Conservation (phyloP, 2,113 vertebrate species). For the Tupaia tana region DNA sequence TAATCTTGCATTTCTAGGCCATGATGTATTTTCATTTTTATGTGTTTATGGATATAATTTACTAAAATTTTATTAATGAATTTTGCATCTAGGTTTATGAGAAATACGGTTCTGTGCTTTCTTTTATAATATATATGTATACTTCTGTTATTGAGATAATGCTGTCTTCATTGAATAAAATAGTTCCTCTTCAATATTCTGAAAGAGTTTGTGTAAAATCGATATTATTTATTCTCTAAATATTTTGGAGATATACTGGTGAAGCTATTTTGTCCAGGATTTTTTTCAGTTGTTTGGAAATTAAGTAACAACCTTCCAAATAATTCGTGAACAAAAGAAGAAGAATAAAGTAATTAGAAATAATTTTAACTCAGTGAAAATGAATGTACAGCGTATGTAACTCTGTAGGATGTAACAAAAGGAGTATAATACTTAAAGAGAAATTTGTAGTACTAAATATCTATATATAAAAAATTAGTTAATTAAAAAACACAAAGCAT, state of each 20-base stretch:
- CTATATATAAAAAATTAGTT: background rate
- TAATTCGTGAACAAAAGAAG: background rate
- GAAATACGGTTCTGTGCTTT: no score
- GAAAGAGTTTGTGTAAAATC: background rate
- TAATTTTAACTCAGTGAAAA: background rate
- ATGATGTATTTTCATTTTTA: background rate
- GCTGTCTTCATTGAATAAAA: background rate
- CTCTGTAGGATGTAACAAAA: background rate
- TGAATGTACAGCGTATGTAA: background rate
- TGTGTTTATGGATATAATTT: background rate
- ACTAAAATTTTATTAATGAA: background rate
- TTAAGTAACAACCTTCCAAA: background rate
- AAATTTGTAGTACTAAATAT: background rate
- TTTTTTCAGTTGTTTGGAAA: slow-evolving; percentile 3
- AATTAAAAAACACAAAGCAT: background rate
- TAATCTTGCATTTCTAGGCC: background rate
- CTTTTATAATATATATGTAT: background rate
- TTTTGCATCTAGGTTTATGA: background rate
- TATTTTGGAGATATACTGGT: background rate
- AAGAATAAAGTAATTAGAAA: background rate
- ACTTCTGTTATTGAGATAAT: background rate
- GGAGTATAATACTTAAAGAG: background rate
- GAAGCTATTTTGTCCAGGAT: background rate
- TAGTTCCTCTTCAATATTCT: background rate
- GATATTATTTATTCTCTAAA: background rate